Conservation (phyloP, 2,797 vertebrate species). For the Cygnus olor region DNA sequence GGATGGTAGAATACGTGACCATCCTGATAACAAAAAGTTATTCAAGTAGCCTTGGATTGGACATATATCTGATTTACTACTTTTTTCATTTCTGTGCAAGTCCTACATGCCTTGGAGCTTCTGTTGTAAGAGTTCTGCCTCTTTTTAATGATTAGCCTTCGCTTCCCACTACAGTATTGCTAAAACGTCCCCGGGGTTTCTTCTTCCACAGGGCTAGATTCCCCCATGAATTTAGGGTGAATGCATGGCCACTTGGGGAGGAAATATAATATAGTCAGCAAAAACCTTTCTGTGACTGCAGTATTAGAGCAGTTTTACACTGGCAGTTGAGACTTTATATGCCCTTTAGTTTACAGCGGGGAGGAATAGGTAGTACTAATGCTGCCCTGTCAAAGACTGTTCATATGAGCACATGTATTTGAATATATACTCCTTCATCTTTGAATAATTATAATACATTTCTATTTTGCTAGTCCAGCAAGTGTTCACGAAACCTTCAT, state of each 20-base stretch:
- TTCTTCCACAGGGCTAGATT: slow-evolving; percentile 3
- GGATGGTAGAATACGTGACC: neutral
- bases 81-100: neutral
- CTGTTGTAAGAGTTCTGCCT: neutral
- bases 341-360: neutral
- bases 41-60: neutral
- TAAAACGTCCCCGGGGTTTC: slow-evolving; percentile 21
- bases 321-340: neutral
- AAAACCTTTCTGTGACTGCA: neutral
- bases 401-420: neutral
- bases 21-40: neutral
- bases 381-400: slow-evolving; percentile 8
- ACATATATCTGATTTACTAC: neutral
- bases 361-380: slow-evolving; percentile 11
- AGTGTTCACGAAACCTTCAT: slow-evolving; percentile 47
- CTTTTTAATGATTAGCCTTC: slow-evolving; percentile 16
- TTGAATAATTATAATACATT: slow-evolving; percentile 17
- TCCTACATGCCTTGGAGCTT: neutral
- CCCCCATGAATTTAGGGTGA: neutral
- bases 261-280: neutral
- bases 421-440: slow-evolving; percentile 36
- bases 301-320: neutral
- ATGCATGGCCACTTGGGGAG: neutral
- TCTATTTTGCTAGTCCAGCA: slow-evolving; percentile 4
- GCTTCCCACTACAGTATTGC: neutral